These are phyloP conservation scores for Actenoides lindsayi DNA, from an alignment of 2,113 vertebrate genomes.

Conservation along the genomic window DNA sequence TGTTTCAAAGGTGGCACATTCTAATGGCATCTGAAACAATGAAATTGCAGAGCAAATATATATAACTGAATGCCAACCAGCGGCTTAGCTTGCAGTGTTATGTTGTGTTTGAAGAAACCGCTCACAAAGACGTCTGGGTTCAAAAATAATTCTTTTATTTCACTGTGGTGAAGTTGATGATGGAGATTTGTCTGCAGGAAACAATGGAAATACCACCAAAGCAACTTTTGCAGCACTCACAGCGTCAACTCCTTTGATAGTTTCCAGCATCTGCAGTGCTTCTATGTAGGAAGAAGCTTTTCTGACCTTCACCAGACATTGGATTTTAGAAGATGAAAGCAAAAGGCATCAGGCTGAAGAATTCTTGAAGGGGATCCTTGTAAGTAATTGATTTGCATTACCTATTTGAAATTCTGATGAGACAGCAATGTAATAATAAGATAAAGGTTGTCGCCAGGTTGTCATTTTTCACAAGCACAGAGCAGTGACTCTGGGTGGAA, in stretches of 20 bases:
- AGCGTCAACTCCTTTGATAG: neutral
- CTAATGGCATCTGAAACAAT: constrained; percentile 66
- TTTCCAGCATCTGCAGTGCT: constrained; percentile 17
- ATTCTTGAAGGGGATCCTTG: constrained; percentile 37
- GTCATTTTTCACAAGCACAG: neutral
- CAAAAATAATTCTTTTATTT: constrained; percentile 21
- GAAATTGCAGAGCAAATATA: constrained; percentile 62
- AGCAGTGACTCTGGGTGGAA: neutral
- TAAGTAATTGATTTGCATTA: constrained; percentile 54
- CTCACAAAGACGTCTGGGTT: neutral
- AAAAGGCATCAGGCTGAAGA: constrained; percentile 39
- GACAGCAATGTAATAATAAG: neutral
- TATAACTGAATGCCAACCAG: constrained; percentile 49
- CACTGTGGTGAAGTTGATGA: constrained; percentile 58
- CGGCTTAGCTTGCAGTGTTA: neutral
- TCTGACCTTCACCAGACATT: constrained; percentile 9
- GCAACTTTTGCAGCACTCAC: neutral
- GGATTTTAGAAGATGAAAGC: constrained; percentile 19
- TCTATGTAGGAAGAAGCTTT: constrained; percentile 53
- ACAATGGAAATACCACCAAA: constrained; percentile 15
- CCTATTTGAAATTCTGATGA: neutral
- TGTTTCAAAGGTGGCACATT: constrained; percentile 63
- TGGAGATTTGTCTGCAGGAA: constrained; percentile 64
- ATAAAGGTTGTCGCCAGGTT: neutral
- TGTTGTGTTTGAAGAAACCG: constrained; percentile 37